Evolutionary conservation across 2,888 invertebrate genomes (phyloP), one percentile per base, ranked within the genome.

Genomic region (Leucozona laternaria): DNA sequence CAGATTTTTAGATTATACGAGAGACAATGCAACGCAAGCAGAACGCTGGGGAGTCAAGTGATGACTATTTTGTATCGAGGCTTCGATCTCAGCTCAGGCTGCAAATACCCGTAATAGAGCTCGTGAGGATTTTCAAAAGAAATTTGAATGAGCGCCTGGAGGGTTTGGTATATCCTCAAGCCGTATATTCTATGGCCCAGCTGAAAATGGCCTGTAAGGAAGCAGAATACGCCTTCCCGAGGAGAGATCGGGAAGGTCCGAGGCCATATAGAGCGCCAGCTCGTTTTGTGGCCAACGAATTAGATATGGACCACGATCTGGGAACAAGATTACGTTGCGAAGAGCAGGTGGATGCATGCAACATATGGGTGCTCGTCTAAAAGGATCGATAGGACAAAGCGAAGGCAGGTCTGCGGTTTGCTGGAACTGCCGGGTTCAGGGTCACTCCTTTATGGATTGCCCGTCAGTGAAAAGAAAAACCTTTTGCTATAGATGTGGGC

Each of bases 31-130:
- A 60, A 6, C 34, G 72, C 2, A 50, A 7, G 15, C 79, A 79
- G 22, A 25, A 57, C 11, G n/a, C 31, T 13, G 28, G 55, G 57
- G 73, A 79, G 64, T 20, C 55, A 10, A 55, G 64, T 22, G 79
- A 71, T 7, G 71, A 72, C 17, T 79, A 37, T 45, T 57, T 50
- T n/a, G 40, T 43, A 11, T 4, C 28, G 5, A 34, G 57, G 7
- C n/a, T 22, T 2, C n/a, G 34, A n/a, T 11, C 22, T 3, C 28
- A 28, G 5, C 28, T 28, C 28, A 28, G 28, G 28, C 5, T 6
- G 5, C 28, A 2, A 7, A 28, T 28, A 28, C 28, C 28, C 7
- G 28, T 6, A 5, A 5, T 28, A 2, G 28, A 28, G 5, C 28
- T 28, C 0, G 28, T 28, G n/a, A n/a, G n/a, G n/a, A n/a, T n/a